These are phyloP conservation scores for Hippocampus abdominalis DNA, from an alignment of 2,113 vertebrate genomes.

Conservation along the genomic window DNA sequence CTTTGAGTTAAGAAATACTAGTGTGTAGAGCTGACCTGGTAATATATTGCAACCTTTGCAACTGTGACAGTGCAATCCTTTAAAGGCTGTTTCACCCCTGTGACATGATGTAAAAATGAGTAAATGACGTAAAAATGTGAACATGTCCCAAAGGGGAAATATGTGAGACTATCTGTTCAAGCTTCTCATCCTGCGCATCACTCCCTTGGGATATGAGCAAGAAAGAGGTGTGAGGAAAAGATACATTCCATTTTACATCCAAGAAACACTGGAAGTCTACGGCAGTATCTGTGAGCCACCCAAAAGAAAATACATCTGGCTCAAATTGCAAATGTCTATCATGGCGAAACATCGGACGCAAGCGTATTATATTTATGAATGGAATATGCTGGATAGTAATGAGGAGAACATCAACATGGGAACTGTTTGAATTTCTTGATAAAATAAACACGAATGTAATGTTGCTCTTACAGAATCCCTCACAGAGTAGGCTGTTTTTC, in stretches of 20 bases:
- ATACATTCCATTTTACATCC: constrained; percentile 7
- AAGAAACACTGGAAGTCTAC: neutral
- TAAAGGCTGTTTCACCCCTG: constrained; percentile 8
- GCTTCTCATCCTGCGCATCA: constrained; percentile 15
- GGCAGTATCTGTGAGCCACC: neutral
- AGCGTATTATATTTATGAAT: neutral
- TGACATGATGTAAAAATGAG: constrained; percentile 9
- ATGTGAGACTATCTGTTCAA: constrained; percentile 17
- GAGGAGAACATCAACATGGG: neutral
- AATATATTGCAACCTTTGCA: constrained; percentile 2
- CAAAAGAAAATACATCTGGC: neutral
- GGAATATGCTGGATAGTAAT: neutral
- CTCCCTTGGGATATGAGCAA: constrained; percentile 24
- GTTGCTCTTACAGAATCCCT: too few relatives aligned
- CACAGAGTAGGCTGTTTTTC: neutral
- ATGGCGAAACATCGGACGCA: neutral
- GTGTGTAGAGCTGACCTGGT: neutral
- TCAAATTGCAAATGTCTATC: neutral
- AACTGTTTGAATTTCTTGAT: neutral
- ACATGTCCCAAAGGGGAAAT: constrained; percentile 27
- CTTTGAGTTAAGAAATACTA: constrained; percentile 4
- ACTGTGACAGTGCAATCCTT: constrained; percentile 5
- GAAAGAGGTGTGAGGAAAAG: constrained; percentile 10
- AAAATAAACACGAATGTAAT: neutral
- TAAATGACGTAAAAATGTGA: constrained; percentile 10